A percentile compares a stretch with the other conserved stretches of the same genome.
Evolutionary conservation across 2,888 invertebrate species (phyloP).

Genomic region (Catonia carolina): DNA sequence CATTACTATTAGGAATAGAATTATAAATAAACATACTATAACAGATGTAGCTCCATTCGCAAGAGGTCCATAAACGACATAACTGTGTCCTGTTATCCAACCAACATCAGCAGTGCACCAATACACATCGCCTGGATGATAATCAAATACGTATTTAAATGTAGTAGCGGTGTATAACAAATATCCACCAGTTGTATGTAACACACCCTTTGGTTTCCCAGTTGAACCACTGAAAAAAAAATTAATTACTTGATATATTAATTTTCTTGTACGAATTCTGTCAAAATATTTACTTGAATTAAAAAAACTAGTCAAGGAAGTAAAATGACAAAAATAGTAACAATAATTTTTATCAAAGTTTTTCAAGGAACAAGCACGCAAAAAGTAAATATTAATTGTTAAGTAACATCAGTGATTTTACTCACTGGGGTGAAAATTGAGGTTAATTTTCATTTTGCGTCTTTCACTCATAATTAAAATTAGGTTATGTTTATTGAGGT

Average conservation of each 20-base stretch:
- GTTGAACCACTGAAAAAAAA: constrained; percentile 68
- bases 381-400: too few relatives aligned
- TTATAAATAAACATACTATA: constrained; percentile 62
- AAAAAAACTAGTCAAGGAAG: neutral
- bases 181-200: constrained; percentile 94
- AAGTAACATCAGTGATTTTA: too few relatives aligned
- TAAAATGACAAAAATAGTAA: neutral
- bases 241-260: neutral
- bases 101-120: constrained; percentile 97
- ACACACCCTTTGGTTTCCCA: constrained; percentile 95
- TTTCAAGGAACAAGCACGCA: too few relatives aligned
- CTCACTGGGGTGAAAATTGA: too few relatives aligned
- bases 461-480: too few relatives aligned
- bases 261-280: neutral
- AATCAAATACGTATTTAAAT: constrained; percentile 94
- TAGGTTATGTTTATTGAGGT: too few relatives aligned
- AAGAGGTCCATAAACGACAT: constrained; percentile 90
- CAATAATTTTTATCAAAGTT: constrained; percentile 3
- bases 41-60: constrained; percentile 91
- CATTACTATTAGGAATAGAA: too few relatives aligned
- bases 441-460: too few relatives aligned
- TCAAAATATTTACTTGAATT: neutral
- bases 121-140: constrained; percentile 71
- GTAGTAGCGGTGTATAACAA: constrained; percentile 88
- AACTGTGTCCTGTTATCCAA: constrained; percentile 93